Base-by-base conservation (phyloP, 1,140 invertebrate species). In the Leptinotarsa lineolata region DNA sequence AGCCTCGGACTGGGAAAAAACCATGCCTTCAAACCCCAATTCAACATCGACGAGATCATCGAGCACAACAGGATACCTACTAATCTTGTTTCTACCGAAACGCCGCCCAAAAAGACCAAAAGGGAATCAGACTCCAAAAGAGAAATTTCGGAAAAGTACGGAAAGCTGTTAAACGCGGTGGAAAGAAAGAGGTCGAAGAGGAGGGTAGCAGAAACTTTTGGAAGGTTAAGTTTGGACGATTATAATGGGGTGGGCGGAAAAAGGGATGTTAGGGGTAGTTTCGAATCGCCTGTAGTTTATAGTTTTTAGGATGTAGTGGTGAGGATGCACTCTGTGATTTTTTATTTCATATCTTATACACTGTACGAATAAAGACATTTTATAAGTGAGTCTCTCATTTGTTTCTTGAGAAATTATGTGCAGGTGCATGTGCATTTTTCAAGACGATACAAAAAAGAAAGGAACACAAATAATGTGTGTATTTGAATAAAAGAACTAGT, bases 241-340 rank as follows among this genome's bases (percentile, higher is more conserved):
- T 63, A 59, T 16, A 39, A 66, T 8, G 64, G 30, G 22, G 30
- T 30, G 39, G 15, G 22, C n/a, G 16, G 18, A 45, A 58, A 44
- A 15, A 69, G 22, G 21, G 46, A 20, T 22, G 16, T 66, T 18
- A 63, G 61, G 20, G 59, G 15, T 45, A 63, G 22, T 61, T 71
- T 71, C 18, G 70, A 71, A 8, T 16, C 70, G 16, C 70, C 70
- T 30, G 22, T 71, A 63, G 70, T 71, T 63, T 71, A 63, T 71
- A 63, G 24, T 63, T 63, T 64, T 22, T 65, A 63, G 48, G 15
- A 54, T 15, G 16, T 54, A 54, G 48, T n/a, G 48, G 48, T 54
- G 48, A 54, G n/a, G 15, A 54, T 54, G n/a, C n/a, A 18, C 48
- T 54, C 0, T 54, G 48, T 54, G 8, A 54, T 54, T 54, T 54